phyloP scores from a whole-genome alignment of 2,888 invertebrate genomes.

The Emesis russula region DNA sequence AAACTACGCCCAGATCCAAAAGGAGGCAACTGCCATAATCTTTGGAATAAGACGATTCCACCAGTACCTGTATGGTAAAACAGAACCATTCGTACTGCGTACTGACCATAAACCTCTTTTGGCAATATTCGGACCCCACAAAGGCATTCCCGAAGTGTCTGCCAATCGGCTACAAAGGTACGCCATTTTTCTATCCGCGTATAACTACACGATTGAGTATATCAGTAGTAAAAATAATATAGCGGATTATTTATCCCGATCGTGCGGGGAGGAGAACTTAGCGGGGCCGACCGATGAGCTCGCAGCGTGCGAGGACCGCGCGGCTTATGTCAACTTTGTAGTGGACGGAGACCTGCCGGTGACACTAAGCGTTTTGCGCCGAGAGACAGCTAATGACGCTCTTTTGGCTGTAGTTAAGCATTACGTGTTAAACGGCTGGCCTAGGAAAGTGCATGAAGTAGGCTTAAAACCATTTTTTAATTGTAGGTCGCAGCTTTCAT shows the following conservation, averaged over 20 bases:
- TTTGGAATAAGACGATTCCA: slow-evolving; percentile 46
- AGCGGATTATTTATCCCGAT: slow-evolving; percentile 77
- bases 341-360: slow-evolving; percentile 57
- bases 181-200: slow-evolving; percentile 83
- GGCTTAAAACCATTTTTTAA: slow-evolving; percentile 63
- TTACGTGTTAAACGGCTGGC: slow-evolving; percentile 71
- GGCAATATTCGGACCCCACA: slow-evolving; percentile 83
- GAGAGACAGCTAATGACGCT: slow-evolving; percentile 58
- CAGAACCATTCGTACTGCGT: slow-evolving; percentile 75
- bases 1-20: slow-evolving; percentile 70
- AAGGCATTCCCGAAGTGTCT: slow-evolving; percentile 85
- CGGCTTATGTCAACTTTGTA: slow-evolving; percentile 70
- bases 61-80: slow-evolving; percentile 48
- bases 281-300: slow-evolving; percentile 9
- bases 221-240: slow-evolving; percentile 80
- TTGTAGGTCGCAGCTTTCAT: slow-evolving; percentile 61
- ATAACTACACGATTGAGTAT: slow-evolving; percentile 87
- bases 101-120: slow-evolving; percentile 86
- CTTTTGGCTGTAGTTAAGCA: slow-evolving; percentile 44
- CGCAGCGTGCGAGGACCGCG: slow-evolving; percentile 33
- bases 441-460: slow-evolving; percentile 46
- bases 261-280: slow-evolving; percentile 17
- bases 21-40: slow-evolving; percentile 54
- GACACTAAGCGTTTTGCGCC: slow-evolving; percentile 44
- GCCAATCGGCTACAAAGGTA: slow-evolving; percentile 87